phyloP scores from a whole-genome alignment of 2,113 vertebrate species.

The Poeciliopsis retropinna region DNA sequence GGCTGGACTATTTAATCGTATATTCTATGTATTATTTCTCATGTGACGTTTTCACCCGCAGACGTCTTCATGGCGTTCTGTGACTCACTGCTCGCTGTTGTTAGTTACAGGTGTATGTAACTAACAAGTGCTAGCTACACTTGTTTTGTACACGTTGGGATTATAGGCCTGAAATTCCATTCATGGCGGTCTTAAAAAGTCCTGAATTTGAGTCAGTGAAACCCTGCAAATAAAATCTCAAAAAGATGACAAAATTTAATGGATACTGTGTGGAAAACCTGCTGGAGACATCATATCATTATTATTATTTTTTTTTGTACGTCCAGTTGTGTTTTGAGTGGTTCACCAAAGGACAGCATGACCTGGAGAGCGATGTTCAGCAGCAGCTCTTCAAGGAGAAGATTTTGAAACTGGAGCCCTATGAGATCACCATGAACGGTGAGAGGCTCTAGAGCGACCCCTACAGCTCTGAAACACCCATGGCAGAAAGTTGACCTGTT shows the following conservation, averaged over 20 bases:
- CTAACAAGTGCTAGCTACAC: too few relatives aligned
- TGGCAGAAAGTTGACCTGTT: not conserved
- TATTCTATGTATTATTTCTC: too few relatives aligned
- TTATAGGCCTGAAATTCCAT: too few relatives aligned
- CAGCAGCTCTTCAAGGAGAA: conserved; percentile 99
- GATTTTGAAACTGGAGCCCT: conserved; percentile 96
- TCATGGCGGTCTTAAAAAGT: too few relatives aligned
- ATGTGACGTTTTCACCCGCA: too few relatives aligned
- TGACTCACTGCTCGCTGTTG: too few relatives aligned
- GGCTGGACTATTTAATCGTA: too few relatives aligned
- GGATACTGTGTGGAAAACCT: not conserved
- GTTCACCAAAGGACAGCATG: conserved; percentile 99
- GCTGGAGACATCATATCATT: not conserved
- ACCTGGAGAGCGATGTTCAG: conserved; percentile 97
- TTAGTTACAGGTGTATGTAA: too few relatives aligned
- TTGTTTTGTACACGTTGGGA: too few relatives aligned
- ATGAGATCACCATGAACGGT: conserved; percentile 99
- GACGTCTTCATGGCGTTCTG: too few relatives aligned
- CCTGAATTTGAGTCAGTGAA: too few relatives aligned
- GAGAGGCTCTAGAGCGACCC: conserved; percentile 28
- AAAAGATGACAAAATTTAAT: not conserved
- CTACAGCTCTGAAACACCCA: not conserved
- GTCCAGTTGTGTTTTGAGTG: conserved; percentile 98
- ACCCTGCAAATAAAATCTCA: too few relatives aligned
- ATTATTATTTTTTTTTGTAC: not conserved